Conservation (phyloP, 92 coral and sea anemone genomes). For the Epizoanthus rinbou region DNA sequence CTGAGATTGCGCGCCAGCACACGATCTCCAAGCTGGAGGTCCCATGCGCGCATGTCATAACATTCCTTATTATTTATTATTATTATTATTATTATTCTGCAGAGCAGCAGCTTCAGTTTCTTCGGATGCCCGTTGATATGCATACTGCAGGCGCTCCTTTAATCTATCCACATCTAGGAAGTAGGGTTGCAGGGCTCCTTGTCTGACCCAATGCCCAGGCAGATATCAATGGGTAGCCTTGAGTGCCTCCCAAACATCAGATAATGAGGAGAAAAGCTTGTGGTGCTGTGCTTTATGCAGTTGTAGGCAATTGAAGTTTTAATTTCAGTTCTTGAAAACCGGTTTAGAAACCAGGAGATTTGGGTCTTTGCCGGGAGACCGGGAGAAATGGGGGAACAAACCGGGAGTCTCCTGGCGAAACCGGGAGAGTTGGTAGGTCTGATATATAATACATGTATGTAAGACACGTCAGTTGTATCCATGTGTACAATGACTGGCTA, state of each 20-base stretch:
- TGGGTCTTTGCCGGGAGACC: too few relatives aligned
- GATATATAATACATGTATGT: too few relatives aligned
- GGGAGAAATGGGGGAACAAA: too few relatives aligned
- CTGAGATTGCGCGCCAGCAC: constrained; percentile 29
- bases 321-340: too few relatives aligned
- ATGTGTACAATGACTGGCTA: too few relatives aligned
- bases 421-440: too few relatives aligned
- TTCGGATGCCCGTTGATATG: not conserved
- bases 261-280: constrained; percentile 9
- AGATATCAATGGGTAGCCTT: not conserved
- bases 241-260: constrained; percentile 18
- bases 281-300: constrained; percentile 18
- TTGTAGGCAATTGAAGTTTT: constrained; percentile 30
- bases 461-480: too few relatives aligned
- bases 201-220: not conserved
- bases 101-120: not conserved
- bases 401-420: too few relatives aligned
- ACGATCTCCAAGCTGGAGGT: constrained; percentile 15
- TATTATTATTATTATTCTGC: too few relatives aligned
- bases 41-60: constrained; percentile 3
- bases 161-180: not conserved
- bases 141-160: not conserved
- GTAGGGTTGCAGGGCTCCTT: not conserved
- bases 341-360: too few relatives aligned
- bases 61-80: too few relatives aligned